Evolutionary conservation across 2,113 vertebrate genomes (phyloP), one percentile per base, ranked within the genome.

Genomic region (Odobenus rosmarus): DNA sequence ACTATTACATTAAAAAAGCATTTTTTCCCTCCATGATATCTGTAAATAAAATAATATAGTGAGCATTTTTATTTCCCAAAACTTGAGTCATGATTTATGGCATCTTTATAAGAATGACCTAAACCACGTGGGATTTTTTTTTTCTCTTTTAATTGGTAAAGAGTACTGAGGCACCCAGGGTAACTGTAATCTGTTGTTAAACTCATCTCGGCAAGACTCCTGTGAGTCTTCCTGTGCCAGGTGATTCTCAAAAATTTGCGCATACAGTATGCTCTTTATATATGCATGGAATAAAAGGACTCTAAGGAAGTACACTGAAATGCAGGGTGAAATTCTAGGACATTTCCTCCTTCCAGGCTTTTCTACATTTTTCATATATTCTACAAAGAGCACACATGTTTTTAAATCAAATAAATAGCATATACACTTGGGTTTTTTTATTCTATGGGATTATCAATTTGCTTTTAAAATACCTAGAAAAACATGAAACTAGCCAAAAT

Each of bases 1-100:
- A 93, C 49, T 53, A 85, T 64, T 91, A 90, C 57, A 77, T 88
- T 88, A 55, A 64, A 57, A 93, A 93, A n/a, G 36, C 14, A 19
- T 88, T 72, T 92, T 90, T 84, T 79, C 88, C 61, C 89, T 62
- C 76, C 49, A 83, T 83, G 71, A 92, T 86, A 82, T 89, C 57
- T 87, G n/a, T 97, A 98, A 96, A 77, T 93, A 79, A 88, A 97
- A 94, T 85, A 85, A 94, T 59, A 53, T 14, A 55, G 16, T 85
- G 67, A 53, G 8, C 3, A 36, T 85, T 92, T 88, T 86, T 57
- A 87, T 69, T 89, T 67, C 53, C 51, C 72, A 82, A 94, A 95
- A 53, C 55, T 51, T 96, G 64, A 96, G 14, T 59, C 59, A 92
- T 67, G 39, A 79, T 88, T 92, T 83, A 81, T 1, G 55, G 59